phyloP scores from a whole-genome alignment of 2,797 vertebrate genomes.

The Lepus oiostolus region DNA sequence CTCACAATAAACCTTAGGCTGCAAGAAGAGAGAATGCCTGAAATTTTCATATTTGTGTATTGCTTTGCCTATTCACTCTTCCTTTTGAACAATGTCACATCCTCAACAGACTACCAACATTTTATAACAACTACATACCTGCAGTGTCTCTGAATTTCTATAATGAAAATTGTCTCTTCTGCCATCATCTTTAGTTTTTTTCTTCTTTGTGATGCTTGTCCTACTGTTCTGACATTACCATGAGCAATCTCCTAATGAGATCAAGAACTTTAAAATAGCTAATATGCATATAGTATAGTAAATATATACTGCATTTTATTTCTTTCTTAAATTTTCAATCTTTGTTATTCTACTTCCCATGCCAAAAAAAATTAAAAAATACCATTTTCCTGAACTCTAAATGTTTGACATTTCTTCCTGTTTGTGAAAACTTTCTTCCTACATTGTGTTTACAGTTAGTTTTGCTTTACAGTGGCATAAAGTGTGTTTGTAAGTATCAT shows the following conservation, averaged over 20 bases:
- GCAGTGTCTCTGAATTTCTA: not conserved
- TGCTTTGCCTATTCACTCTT: not conserved
- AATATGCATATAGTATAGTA: not conserved
- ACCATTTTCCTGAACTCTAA: not conserved
- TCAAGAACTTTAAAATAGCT: slow-evolving; percentile 7
- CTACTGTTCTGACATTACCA: not conserved
- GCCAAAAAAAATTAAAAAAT: not conserved
- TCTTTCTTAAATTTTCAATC: not conserved
- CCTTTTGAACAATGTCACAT: not conserved
- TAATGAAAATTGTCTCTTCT: not conserved
- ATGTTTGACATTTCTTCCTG: not conserved
- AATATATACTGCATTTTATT: not conserved
- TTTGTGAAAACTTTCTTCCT: not conserved
- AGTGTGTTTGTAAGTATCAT: not conserved
- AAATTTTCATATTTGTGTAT: not conserved
- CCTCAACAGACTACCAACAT: not conserved
- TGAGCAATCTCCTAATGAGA: not conserved
- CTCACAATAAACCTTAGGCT: not conserved
- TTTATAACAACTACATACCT: not conserved
- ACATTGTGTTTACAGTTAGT: not conserved
- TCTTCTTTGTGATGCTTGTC: not conserved
- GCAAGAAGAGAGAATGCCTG: not conserved
- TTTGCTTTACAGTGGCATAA: not conserved
- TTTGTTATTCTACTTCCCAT: not conserved
- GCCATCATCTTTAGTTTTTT: not conserved